A percentile compares a stretch with the other conserved stretches of the same genome.
Conservation (phyloP, 2,888 invertebrate species). For the Temnothorax rugatulus region DNA sequence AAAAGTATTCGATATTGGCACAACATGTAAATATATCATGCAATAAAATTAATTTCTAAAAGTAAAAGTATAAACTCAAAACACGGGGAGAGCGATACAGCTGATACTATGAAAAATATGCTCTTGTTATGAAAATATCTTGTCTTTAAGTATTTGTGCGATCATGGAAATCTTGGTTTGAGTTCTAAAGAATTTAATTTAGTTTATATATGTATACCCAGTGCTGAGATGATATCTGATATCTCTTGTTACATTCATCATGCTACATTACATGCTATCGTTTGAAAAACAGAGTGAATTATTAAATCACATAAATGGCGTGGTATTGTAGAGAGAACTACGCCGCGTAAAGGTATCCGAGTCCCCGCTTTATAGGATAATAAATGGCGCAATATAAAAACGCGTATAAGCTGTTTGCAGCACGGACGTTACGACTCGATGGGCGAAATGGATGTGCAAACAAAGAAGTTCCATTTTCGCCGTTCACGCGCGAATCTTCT, state of each 20-base stretch:
- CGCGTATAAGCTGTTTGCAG: slow-evolving; percentile 51
- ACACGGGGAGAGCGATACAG: neutral
- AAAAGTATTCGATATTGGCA: neutral
- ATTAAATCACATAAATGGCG: slow-evolving; percentile 37
- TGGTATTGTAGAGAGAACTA: neutral
- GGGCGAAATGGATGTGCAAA: slow-evolving; percentile 47
- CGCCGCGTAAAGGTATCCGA: slow-evolving; percentile 18
- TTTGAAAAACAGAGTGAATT: slow-evolving; percentile 21
- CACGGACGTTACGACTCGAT: slow-evolving; percentile 38
- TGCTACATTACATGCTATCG: neutral
- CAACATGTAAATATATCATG: neutral
- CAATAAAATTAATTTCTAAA: slow-evolving; percentile 14
- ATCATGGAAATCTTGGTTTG: neutral
- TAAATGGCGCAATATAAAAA: slow-evolving; percentile 47
- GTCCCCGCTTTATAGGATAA: slow-evolving; percentile 21
- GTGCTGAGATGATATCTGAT: neutral
- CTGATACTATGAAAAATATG: slow-evolving; percentile 21
- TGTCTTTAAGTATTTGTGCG: neutral
- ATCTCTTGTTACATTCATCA: slow-evolving; percentile 12
- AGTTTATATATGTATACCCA: neutral
- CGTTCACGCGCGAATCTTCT: neutral
- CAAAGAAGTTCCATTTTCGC: slow-evolving; percentile 49
- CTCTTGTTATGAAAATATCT: neutral
- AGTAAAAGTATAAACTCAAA: neutral
- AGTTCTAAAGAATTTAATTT: slow-evolving; percentile 1